Percentiles rank a stretch among this genome's conserved stretches.
These are phyloP conservation scores for Mohoua ochrocephala DNA, from an alignment of 2,113 vertebrate genomes.

Conservation along the genomic window DNA sequence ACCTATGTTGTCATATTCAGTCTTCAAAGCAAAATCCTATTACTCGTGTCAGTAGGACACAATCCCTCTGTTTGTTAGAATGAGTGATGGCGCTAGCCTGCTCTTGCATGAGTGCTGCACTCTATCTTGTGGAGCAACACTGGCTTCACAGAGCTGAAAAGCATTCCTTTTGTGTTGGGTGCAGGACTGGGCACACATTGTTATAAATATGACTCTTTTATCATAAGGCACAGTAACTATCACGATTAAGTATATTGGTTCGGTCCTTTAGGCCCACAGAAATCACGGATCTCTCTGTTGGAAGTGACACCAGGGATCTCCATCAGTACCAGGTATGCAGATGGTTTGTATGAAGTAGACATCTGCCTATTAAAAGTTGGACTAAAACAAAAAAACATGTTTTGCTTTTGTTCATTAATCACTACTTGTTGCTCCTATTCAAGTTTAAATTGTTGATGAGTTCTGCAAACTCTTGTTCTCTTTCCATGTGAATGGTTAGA, in stretches of 20 bases:
- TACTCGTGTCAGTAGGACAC: not conserved
- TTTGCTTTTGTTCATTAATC: not conserved
- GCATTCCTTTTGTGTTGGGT: accelerated
- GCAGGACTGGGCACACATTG: not conserved
- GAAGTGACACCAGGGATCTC: not conserved
- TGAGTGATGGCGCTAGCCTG: not conserved
- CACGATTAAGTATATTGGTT: not conserved
- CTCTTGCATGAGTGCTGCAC: accelerated
- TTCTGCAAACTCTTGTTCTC: not conserved
- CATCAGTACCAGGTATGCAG: not conserved
- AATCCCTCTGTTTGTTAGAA: not conserved
- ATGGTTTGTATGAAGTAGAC: not conserved
- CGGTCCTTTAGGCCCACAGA: not conserved
- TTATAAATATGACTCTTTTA: not conserved
- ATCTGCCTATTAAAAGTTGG: not conserved
- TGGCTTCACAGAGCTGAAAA: not conserved
- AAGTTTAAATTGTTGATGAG: not conserved
- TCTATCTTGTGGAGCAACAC: accelerated
- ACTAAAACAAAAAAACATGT: not conserved
- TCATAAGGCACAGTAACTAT: not conserved
- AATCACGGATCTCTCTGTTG: not conserved
- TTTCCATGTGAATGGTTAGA: not conserved
- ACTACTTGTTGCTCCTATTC: not conserved
- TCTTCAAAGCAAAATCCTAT: not conserved
- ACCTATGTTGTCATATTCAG: not conserved